These are phyloP conservation scores for Pantala flavescens DNA, from an alignment of 1,140 invertebrate genomes.

Conservation along the genomic window DNA sequence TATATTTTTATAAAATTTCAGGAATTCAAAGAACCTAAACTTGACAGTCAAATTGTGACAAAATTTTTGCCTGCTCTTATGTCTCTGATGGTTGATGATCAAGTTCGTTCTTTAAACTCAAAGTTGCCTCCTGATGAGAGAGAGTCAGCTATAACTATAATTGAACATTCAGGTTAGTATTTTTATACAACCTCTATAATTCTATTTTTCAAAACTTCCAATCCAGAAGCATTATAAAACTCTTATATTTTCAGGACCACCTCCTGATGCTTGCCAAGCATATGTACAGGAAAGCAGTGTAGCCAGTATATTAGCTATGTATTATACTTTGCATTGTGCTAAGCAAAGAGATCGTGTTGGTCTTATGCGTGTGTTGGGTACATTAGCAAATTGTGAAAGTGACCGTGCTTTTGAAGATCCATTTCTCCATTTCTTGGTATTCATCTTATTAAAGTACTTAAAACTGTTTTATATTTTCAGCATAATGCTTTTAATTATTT, in stretches of 20 bases:
- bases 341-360: constrained; percentile 72
- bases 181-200: not conserved
- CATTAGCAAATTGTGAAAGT: constrained; percentile 79
- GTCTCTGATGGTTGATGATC: constrained; percentile 94
- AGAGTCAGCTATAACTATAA: constrained; percentile 82
- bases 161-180: constrained; percentile 66
- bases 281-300: constrained; percentile 83
- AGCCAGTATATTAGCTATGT: constrained; percentile 87
- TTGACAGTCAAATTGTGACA: constrained; percentile 84
- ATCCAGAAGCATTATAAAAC: not conserved
- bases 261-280: constrained; percentile 83
- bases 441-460: constrained; percentile 22
- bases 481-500: not conserved
- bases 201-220: too few species aligned
- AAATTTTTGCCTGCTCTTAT: constrained; percentile 91
- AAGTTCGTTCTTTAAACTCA: constrained; percentile 73
- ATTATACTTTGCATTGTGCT: constrained; percentile 82
- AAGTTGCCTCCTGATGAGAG: constrained; percentile 89
- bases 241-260: constrained; percentile 48
- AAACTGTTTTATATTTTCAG: not conserved
- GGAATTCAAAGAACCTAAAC: constrained; percentile 90
- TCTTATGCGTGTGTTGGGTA: constrained; percentile 75
- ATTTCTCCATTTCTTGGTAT: constrained; percentile 80
- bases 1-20: constrained; percentile 29
- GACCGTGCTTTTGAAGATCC: constrained; percentile 90